Percentiles rank a stretch among this genome's conserved stretches.
Evolutionary conservation across 2,797 vertebrate species (phyloP).

Genomic region (Gallirallus australis): DNA sequence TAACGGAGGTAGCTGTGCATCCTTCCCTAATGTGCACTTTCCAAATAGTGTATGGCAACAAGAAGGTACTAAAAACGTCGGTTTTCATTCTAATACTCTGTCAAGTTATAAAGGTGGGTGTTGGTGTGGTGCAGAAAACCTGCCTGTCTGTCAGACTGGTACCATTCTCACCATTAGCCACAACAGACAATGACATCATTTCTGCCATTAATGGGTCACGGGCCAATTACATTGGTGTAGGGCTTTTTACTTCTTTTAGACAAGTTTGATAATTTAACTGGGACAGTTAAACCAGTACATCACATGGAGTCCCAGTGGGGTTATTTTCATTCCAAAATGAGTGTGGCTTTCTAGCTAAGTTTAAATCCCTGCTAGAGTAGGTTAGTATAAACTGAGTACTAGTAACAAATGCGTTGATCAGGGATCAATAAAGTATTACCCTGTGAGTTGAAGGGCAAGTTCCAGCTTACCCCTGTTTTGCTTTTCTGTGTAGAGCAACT

Average conservation of each 20-base stretch:
- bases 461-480: background rate
- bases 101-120: background rate
- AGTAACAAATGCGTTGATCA: background rate
- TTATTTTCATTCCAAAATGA: background rate
- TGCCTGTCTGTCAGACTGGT: background rate
- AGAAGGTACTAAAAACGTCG: constrained; percentile 5
- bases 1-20: background rate
- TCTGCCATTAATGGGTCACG: background rate
- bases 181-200: background rate
- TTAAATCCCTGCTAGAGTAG: background rate
- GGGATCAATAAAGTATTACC: background rate
- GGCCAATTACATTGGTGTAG: background rate
- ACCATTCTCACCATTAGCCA: background rate
- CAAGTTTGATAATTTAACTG: background rate
- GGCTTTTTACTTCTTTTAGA: background rate
- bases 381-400: background rate
- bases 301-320: background rate
- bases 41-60: background rate
- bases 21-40: background rate
- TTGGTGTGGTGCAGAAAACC: background rate
- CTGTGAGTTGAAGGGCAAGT: background rate
- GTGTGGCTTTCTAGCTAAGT: background rate
- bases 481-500: background rate
- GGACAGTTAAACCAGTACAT: background rate
- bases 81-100: background rate